These are phyloP conservation scores for Sardina pilchardus DNA, from an alignment of 2,113 vertebrate genomes.

Conservation along the genomic window DNA sequence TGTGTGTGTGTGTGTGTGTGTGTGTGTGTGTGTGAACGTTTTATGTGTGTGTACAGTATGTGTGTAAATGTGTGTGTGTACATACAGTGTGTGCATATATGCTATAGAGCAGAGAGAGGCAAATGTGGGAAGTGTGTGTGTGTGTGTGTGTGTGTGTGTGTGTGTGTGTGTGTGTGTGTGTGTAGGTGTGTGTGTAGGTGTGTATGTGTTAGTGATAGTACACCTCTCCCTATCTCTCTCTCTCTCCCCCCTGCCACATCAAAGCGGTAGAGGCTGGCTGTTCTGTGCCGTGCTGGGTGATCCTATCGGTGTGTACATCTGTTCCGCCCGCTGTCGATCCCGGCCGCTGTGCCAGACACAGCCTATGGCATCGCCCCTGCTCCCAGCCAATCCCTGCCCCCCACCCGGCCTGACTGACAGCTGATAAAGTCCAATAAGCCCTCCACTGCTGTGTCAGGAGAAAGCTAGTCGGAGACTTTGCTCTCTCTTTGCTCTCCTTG, in stretches of 20 bases:
- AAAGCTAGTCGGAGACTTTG: slow-evolving; percentile 30
- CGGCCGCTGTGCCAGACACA: slow-evolving; percentile 51
- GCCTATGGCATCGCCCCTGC: slow-evolving; percentile 46
- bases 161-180: neutral
- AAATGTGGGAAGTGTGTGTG: neutral
- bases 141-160: neutral
- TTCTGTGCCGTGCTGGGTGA: slow-evolving; percentile 42
- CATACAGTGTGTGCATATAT: too few relatives aligned
- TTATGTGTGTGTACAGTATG: too few relatives aligned
- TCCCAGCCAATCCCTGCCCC: slow-evolving; percentile 40
- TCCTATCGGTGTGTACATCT: slow-evolving; percentile 58
- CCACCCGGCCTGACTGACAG: slow-evolving; percentile 65
- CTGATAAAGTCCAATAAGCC: slow-evolving; percentile 67
- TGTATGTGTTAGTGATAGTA: neutral
- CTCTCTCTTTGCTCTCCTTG: neutral
- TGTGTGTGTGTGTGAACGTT: neutral
- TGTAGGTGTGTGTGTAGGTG: slow-evolving; percentile 40
- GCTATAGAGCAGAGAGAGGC: too few relatives aligned
- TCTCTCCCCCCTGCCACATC: slow-evolving; percentile 43
- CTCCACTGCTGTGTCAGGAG: slow-evolving; percentile 54
- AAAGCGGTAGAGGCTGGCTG: slow-evolving; percentile 50
- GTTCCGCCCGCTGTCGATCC: slow-evolving; percentile 59
- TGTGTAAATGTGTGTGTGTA: too few relatives aligned
- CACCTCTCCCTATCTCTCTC: slow-evolving; percentile 20
- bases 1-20: neutral